These are phyloP conservation scores for Cotesia vestalis DNA, from an alignment of 1,140 invertebrate species.

Conservation along the genomic window DNA sequence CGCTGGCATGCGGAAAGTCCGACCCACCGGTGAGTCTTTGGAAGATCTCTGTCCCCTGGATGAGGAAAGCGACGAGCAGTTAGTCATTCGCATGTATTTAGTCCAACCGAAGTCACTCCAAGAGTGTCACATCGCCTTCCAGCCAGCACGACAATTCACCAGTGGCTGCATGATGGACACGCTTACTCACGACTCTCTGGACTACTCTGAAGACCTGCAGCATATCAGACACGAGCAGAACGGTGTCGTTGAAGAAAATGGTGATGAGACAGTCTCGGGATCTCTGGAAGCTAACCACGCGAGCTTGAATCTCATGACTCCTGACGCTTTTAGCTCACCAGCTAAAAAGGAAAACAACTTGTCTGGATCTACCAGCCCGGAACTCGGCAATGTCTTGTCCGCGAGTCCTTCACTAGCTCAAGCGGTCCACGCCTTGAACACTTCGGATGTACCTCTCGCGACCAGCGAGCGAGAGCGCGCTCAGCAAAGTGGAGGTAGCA, in stretches of 20 bases:
- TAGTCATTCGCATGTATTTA: slow-evolving; percentile 80
- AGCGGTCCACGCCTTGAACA: slow-evolving; percentile 51
- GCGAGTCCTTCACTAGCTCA: slow-evolving; percentile 56
- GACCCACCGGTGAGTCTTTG: slow-evolving; percentile 56
- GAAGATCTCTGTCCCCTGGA: slow-evolving; percentile 60
- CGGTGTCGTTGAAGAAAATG: slow-evolving; percentile 62
- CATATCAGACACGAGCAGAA: slow-evolving; percentile 58
- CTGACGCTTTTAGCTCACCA: slow-evolving; percentile 84
- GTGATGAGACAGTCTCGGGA: slow-evolving; percentile 41
- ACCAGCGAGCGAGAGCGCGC: slow-evolving; percentile 58
- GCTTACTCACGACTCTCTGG: slow-evolving; percentile 56
- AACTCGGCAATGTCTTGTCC: slow-evolving; percentile 53
- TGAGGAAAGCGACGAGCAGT: slow-evolving; percentile 59
- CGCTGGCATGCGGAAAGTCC: slow-evolving; percentile 67
- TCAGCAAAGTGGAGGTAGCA: slow-evolving; percentile 76
- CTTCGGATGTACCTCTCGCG: slow-evolving; percentile 51
- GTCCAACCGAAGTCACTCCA: slow-evolving; percentile 90
- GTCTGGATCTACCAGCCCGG: slow-evolving; percentile 54
- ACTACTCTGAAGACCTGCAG: slow-evolving; percentile 55
- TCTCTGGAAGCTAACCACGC: slow-evolving; percentile 53
- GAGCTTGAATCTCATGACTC: slow-evolving; percentile 80
- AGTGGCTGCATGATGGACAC: slow-evolving; percentile 49
- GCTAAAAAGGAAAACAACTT: slow-evolving; percentile 63
- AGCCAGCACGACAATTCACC: slow-evolving; percentile 63
- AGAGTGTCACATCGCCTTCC: slow-evolving; percentile 83